These are phyloP conservation scores for Drosophila albomicans DNA, from an alignment of 1,140 invertebrate species.

Conservation along the genomic window DNA sequence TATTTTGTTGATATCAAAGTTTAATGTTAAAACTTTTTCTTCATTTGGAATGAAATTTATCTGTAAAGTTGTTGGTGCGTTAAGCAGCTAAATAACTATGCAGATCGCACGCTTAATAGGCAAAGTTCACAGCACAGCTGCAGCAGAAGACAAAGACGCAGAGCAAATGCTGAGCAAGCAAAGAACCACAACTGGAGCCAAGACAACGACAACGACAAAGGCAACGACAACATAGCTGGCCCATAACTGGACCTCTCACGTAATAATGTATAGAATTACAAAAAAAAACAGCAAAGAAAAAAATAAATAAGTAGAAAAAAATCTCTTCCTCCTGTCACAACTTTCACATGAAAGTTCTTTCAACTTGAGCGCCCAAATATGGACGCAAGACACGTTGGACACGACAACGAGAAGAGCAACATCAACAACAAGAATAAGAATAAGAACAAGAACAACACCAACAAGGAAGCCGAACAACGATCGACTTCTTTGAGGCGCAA, in stretches of 20 bases:
- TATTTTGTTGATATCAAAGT: too few relatives aligned
- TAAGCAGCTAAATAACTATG: constrained; percentile 12
- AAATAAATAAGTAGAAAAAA: constrained; percentile 54
- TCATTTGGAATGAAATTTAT: neutral
- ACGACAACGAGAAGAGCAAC: constrained; percentile 30
- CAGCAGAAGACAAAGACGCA: constrained; percentile 7
- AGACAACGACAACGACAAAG: constrained; percentile 40
- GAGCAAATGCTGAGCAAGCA: constrained; percentile 21
- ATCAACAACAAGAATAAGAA: constrained; percentile 2
- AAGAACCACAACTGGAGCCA: constrained; percentile 11
- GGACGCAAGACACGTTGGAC: constrained; percentile 64
- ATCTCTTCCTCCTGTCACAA: constrained; percentile 82
- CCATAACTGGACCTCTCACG: constrained; percentile 83
- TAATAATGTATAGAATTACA: constrained; percentile 81
- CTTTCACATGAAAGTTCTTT: constrained; percentile 84
- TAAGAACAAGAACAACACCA: constrained; percentile 42
- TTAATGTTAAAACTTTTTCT: neutral
- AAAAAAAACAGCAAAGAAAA: constrained; percentile 42
- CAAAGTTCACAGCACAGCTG: constrained; percentile 69
- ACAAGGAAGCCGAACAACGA: constrained; percentile 57
- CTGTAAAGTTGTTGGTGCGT: constrained; percentile 6
- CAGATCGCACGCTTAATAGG: constrained; percentile 64
- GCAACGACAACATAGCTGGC: constrained; percentile 62
- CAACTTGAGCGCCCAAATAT: constrained; percentile 82
- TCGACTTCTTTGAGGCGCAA: constrained; percentile 34